These are phyloP conservation scores for Riparia riparia DNA, from an alignment of 2,113 vertebrate species.

Conservation along the genomic window DNA sequence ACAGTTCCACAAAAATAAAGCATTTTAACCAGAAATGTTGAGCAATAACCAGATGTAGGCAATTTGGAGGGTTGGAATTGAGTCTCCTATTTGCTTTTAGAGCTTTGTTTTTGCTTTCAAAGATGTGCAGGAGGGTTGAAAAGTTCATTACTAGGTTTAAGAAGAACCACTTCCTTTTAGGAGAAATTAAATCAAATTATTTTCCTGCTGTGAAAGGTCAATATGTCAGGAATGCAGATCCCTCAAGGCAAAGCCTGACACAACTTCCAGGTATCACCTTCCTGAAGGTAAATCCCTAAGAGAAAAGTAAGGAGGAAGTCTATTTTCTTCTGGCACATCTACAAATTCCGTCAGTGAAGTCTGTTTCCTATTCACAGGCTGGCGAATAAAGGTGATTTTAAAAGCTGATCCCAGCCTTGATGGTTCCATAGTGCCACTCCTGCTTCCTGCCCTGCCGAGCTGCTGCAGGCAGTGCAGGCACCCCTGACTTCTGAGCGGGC, in stretches of 20 bases:
- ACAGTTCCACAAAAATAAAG: slow-evolving; percentile 61
- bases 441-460: not conserved
- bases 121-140: slow-evolving; percentile 1
- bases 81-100: slow-evolving; percentile 53
- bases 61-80: slow-evolving; percentile 27
- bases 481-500: not conserved
- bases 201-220: not conserved
- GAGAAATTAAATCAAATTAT: not conserved
- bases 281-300: not conserved
- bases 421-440: not conserved
- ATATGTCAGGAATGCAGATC: not conserved
- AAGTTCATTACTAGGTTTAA: slow-evolving; percentile 35
- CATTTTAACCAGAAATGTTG: slow-evolving; percentile 62
- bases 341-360: not conserved
- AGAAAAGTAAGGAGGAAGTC: not conserved
- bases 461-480: not conserved
- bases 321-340: not conserved
- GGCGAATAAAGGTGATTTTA: not conserved
- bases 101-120: slow-evolving; percentile 49
- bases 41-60: slow-evolving; percentile 70
- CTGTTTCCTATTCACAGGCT: not conserved
- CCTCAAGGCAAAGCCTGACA: not conserved
- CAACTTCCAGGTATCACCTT: not conserved
- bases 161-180: not conserved
- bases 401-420: fast-evolving